These are phyloP conservation scores for Aphelenchoides avenae DNA, from an alignment of 1,140 invertebrate species.

Conservation along the genomic window DNA sequence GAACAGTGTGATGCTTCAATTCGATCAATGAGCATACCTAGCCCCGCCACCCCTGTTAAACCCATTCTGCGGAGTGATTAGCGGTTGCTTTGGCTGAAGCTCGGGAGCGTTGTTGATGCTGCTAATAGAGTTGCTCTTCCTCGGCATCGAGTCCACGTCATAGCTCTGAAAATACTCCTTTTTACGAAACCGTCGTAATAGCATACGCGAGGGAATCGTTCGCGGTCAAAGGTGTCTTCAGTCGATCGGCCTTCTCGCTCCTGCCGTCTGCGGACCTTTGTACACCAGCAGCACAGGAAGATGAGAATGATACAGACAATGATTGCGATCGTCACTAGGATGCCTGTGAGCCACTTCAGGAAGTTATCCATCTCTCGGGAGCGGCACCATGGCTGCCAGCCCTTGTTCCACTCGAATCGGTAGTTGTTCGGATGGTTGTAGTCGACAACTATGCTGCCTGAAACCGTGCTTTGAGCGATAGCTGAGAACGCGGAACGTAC, in stretches of 20 bases:
- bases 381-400: constrained; percentile 52
- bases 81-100: constrained; percentile 1
- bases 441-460: constrained; percentile 48
- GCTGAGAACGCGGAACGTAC: constrained; percentile 84
- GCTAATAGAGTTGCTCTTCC: constrained; percentile 21
- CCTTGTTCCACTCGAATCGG: constrained; percentile 59
- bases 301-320: constrained; percentile 40
- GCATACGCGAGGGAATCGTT: constrained; percentile 22
- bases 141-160: constrained; percentile 25
- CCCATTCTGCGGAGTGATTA: constrained; percentile 2
- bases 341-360: constrained; percentile 52
- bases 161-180: constrained; percentile 18
- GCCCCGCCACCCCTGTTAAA: background rate
- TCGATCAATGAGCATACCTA: background rate
- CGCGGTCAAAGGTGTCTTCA: constrained; percentile 12
- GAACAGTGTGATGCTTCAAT: constrained; percentile 12
- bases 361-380: constrained; percentile 58
- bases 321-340: constrained; percentile 37
- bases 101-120: constrained; percentile 9
- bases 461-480: constrained; percentile 81
- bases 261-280: constrained; percentile 27
- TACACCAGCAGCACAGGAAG: constrained; percentile 46
- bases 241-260: constrained; percentile 16
- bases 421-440: constrained; percentile 46
- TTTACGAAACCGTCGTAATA: background rate